Conservation (phyloP, 1,140 invertebrate species). For the Akabosia matsudoensis region DNA sequence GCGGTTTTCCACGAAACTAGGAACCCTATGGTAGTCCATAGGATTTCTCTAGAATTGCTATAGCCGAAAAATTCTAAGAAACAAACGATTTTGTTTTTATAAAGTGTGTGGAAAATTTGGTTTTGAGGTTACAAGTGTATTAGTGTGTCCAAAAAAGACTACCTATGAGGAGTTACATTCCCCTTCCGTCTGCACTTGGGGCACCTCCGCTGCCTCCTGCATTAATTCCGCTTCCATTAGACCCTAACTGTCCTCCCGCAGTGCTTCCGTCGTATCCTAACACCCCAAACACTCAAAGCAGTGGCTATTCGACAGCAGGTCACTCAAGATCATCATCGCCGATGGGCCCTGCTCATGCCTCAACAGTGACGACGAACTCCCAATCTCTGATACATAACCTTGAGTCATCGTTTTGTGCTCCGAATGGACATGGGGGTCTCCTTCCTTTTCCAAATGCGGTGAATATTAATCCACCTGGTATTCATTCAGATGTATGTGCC, state of each 20-base stretch:
- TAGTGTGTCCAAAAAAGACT: background rate
- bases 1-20: no score
- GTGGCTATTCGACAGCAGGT: slow-evolving; percentile 41
- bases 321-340: slow-evolving; percentile 45
- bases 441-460: slow-evolving; percentile 28
- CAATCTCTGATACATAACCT: background rate
- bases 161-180: slow-evolving; percentile 19
- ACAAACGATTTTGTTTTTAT: no score
- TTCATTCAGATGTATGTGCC: slow-evolving; percentile 2
- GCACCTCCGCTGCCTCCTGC: slow-evolving; percentile 41
- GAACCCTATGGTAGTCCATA: no score
- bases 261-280: slow-evolving; percentile 37
- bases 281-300: slow-evolving; percentile 25
- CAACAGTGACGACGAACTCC: background rate
- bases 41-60: no score
- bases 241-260: slow-evolving; percentile 42
- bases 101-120: background rate
- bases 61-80: no score
- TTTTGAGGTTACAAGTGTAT: no score
- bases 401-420: slow-evolving; percentile 12
- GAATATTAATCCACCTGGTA: slow-evolving; percentile 7
- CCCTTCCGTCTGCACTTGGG: slow-evolving; percentile 13
- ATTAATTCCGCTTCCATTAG: slow-evolving; percentile 42
- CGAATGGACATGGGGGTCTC: background rate
- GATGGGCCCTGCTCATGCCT: background rate